These are phyloP conservation scores for Smutsia gigantea DNA, from an alignment of 2,797 vertebrate species.

Conservation along the genomic window DNA sequence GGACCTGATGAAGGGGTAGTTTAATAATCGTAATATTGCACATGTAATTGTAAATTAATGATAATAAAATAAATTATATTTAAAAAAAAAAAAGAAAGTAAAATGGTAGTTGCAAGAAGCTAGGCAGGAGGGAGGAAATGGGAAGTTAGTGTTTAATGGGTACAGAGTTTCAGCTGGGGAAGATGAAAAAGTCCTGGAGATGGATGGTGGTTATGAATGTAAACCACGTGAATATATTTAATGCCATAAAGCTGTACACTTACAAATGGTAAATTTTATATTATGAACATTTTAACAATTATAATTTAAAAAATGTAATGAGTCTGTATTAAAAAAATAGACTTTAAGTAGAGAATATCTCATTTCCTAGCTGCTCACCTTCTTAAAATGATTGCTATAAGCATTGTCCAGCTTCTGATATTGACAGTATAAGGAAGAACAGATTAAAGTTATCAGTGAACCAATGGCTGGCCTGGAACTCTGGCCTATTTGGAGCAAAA, in stretches of 20 bases:
- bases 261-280: neutral
- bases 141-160: neutral
- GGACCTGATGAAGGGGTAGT: no score
- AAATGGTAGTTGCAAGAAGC: constrained; percentile 8
- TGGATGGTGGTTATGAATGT: neutral
- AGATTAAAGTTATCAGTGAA: constrained; percentile 49
- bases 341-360: constrained; percentile 55
- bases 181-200: constrained; percentile 46
- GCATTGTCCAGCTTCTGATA: constrained; percentile 50
- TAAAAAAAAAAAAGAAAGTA: no score
- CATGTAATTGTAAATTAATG: no score
- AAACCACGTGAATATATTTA: neutral
- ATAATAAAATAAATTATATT: no score
- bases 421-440: constrained; percentile 37
- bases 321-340: constrained; percentile 61
- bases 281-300: neutral
- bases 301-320: neutral
- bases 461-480: constrained; percentile 27
- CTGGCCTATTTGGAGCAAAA: neutral
- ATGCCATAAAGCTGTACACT: neutral
- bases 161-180: neutral
- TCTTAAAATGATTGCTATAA: constrained; percentile 9
- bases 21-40: no score
- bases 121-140: neutral
- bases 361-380: neutral